Evolutionary conservation across 2,888 invertebrate species (phyloP).

Genomic region (Ischnus inquisitorius): DNA sequence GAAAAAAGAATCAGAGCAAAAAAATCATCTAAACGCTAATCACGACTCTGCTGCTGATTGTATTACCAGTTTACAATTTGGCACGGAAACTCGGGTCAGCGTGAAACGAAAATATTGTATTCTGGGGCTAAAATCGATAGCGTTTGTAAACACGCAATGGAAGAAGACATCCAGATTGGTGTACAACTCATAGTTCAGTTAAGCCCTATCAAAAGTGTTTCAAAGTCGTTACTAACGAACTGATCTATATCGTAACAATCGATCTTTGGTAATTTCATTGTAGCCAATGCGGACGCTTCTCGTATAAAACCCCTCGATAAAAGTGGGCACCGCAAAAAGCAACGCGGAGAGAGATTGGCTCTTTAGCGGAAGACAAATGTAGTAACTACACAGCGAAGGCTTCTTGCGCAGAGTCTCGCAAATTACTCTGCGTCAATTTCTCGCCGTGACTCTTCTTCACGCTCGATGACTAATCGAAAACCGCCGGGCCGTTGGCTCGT

Average conservation of each 20-base stretch:
- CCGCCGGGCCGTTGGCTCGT: conserved; percentile 31
- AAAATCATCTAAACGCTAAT: too few relatives aligned
- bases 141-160: too few relatives aligned
- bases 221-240: neutral
- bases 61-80: too few relatives aligned
- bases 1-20: too few relatives aligned
- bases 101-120: too few relatives aligned
- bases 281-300: neutral
- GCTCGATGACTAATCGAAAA: conserved; percentile 70
- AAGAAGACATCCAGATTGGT: too few relatives aligned
- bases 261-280: neutral
- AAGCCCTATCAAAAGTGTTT: too few relatives aligned
- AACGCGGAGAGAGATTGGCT: conserved; percentile 4
- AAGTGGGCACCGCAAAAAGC: neutral
- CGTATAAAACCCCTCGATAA: neutral
- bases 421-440: conserved; percentile 58
- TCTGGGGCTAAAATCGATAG: too few relatives aligned
- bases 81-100: too few relatives aligned
- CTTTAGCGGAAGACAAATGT: conserved; percentile 6
- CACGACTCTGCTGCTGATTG: too few relatives aligned
- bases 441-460: conserved; percentile 63
- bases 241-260: neutral
- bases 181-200: too few relatives aligned
- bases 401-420: conserved; percentile 36
- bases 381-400: conserved; percentile 21